Base-by-base conservation (phyloP, 2,888 invertebrate genomes). In the Ophioninae sp. region DNA sequence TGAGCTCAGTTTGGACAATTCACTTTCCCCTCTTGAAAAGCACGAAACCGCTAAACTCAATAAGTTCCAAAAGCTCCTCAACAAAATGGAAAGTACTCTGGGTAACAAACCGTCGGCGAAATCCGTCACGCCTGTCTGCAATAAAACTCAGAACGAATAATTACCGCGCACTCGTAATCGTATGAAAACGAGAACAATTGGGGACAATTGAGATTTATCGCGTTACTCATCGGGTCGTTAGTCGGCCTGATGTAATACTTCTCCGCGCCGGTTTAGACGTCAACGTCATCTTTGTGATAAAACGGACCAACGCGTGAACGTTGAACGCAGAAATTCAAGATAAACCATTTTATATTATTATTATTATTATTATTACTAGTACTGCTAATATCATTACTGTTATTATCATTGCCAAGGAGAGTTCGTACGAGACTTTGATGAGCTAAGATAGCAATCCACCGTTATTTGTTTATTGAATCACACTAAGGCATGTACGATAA, bases 11-110 rank as follows among this genome's bases (percentile, higher is more conserved):
- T 69, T 56, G 7, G 22, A 87, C 51, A 82, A 81, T 7, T 73
- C 65, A 8, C 20, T 81, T 20, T 64, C 81, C 2, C 41, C 44
- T 23, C 39, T 59, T 0, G 82, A 76, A 9, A 88, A 89, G 6
- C 85, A 85, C 2, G 87, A 87, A 7, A 44, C 79, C 8, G 61
- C 73, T 0, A 80, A 88, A 78, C 87, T 89, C 51, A 92, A 90
- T 23, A 90, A 89, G 6, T 88, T 92, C 20, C 89, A 92, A 75
- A 91, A 90, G 69, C 83, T 92, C 10, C 90, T 91, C 23, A 91
- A 86, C 75, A 91, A 90, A 83, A 86, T 92, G 86, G 91, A 92
- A 78, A 91, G 85, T 37, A 90, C 90, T 1, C 79, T 92, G 5
- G 89, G 89, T 8, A 90, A 88, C 68, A 77, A 78, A 37, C 58